Base-by-base conservation (phyloP, 2,888 invertebrate species). In the Taphrorychus bicolor region DNA sequence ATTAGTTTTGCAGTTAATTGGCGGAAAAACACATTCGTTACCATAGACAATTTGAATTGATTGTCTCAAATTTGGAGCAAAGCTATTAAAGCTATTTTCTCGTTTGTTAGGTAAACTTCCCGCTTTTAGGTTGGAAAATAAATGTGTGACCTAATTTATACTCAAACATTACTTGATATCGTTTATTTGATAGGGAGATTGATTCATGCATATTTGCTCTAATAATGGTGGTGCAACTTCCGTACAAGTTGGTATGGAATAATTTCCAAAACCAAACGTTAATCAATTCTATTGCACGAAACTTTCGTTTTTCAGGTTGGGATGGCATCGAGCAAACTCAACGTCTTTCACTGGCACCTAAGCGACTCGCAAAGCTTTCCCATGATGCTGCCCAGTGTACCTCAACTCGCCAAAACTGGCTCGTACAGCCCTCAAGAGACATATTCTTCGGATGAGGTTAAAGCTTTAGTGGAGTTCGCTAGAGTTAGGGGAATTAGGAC, bases 351-450 rank as follows among this genome's bases (percentile, higher is more conserved):
- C 78, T 97, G 97, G 97, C 93, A 94, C 77, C 85, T 93, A 23
- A 91, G 91, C 3, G 97, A 97, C 81, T 94, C 95, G 11, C 95
- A 97, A 80, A 94, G 95, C 72, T 97, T 97, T 82, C 97, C 97
- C 0, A 90, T 94, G 79, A 88, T 90, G 70, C 87, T 93, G 2
- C 87, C 88, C 19, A 85, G 88, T 70, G 90, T 89, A 59, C 94
- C 94, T 0, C 89, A 92, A 78, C 83, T 95, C 78, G 90, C 93
- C 0, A 87, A 89, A 71, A 90, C 91, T 80, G 97, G 98, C 18
- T 94, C 97, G 0, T 94, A 93, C 79, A 91, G 93, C 0, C 91
- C 92, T 57, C 90, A 91, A 16, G 78, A 78, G 84, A 74, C 76
- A 3, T 93, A 94, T 78, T 87, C 89, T 0, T 84, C 88, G 2